These are phyloP conservation scores for Dryococelus australis DNA, from an alignment of 2,888 invertebrate genomes.

Conservation along the genomic window DNA sequence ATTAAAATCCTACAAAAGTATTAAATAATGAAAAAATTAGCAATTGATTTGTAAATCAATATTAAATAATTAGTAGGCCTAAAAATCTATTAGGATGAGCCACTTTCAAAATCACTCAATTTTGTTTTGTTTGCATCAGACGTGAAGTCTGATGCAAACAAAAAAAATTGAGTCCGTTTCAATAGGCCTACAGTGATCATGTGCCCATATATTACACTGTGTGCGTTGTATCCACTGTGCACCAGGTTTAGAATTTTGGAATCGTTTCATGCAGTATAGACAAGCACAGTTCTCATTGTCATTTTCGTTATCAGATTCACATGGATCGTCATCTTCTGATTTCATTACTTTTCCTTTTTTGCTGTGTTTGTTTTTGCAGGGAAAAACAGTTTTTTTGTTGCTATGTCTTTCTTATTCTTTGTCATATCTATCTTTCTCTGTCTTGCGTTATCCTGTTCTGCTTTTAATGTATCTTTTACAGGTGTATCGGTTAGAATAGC, in stretches of 20 bases:
- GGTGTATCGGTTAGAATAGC: conserved; percentile 27
- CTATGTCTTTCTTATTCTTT: background rate
- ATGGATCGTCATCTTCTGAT: background rate
- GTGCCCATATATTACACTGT: conserved; percentile 25
- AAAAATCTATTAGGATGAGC: background rate
- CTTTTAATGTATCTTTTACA: background rate
- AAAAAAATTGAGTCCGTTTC: background rate
- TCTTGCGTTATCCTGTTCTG: background rate
- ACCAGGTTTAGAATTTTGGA: background rate
- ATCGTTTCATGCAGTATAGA: conserved; percentile 3
- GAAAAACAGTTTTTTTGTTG: conserved; percentile 3
- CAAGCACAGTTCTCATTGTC: conserved; percentile 21
- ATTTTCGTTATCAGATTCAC: background rate
- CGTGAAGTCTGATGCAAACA: conserved; percentile 27
- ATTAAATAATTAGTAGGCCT: background rate
- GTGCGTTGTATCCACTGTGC: background rate
- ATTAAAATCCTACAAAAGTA: background rate
- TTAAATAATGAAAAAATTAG: background rate
- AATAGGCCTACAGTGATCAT: conserved; percentile 3
- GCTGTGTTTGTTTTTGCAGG: background rate
- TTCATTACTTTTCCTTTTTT: background rate
- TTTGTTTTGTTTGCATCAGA: too few species aligned
- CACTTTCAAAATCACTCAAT: conserved; percentile 8
- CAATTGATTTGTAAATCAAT: background rate
- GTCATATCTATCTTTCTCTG: background rate